A percentile compares a stretch with the other conserved stretches of the same genome.
Conservation (phyloP, 92 coral and sea anemone species). For the Siderastrea radians region DNA sequence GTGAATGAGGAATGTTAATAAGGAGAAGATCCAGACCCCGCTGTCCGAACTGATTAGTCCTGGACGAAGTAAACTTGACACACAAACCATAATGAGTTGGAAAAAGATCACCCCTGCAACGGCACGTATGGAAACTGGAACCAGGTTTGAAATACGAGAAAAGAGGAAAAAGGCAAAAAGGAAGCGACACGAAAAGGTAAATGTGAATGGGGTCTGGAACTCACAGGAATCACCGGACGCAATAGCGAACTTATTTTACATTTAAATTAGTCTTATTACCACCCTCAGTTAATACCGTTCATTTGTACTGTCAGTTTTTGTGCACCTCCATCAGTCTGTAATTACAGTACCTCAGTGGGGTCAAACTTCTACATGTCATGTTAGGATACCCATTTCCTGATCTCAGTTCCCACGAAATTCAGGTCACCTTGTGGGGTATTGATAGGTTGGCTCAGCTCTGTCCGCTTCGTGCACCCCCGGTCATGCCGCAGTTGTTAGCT, state of each 20-base stretch:
- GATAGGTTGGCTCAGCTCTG: conserved; percentile 32
- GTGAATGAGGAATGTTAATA: conserved; percentile 3
- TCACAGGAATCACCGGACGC: conserved; percentile 14
- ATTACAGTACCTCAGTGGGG: conserved; percentile 55
- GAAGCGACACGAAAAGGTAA: neutral
- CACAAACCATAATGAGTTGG: conserved; percentile 1
- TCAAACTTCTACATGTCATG: conserved; percentile 31
- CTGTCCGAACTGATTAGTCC: conserved; percentile 16
- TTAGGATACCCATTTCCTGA: conserved; percentile 10
- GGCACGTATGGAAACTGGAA: neutral
- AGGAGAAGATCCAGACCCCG: conserved; percentile 11
- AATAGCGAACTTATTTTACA: conserved; percentile 18
- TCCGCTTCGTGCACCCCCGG: conserved; percentile 34
- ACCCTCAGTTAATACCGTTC: neutral
- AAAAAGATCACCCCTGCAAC: conserved; percentile 19
- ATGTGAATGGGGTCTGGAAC: neutral
- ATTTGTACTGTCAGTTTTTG: conserved; percentile 19
- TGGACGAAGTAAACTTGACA: conserved; percentile 18
- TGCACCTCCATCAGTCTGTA: conserved; percentile 22
- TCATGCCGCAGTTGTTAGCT: conserved; percentile 8
- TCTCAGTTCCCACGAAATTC: conserved; percentile 6
- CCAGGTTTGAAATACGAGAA: neutral
- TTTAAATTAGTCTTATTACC: conserved; percentile 21
- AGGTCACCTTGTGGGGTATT: conserved; percentile 34
- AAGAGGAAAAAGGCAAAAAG: conserved; percentile 3